Evolutionary conservation across 2,888 invertebrate genomes (phyloP), one percentile per base, ranked within the genome.

Genomic region (Chloroclysta siterata): DNA sequence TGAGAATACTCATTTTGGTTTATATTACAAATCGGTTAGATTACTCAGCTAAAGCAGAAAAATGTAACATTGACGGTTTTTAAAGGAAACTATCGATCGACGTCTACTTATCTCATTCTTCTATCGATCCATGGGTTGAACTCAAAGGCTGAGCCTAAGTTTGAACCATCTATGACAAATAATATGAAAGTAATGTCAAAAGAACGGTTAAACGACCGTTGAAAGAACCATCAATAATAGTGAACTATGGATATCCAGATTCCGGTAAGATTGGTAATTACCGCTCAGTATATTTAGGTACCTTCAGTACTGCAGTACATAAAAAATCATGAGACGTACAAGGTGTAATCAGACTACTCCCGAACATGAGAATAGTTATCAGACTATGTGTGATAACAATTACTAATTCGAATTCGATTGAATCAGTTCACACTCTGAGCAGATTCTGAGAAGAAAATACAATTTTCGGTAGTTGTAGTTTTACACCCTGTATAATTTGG

Each of bases 401-500:
- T n/a, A n/a, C n/a, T n/a, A n/a, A n/a, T n/a, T n/a, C n/a, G n/a
- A 33, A 8, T 33, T 8, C 8, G n/a, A n/a, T n/a, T 8, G 5
- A 33, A 33, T 33, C 33, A 33, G 5, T 33, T 33, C 33, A 33
- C 33, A 7, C 1, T 0, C 33, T 22, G 22, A 33, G 5, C 0
- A 33, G 8, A 11, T 13, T 5, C 47, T 13, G 22, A 22, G 22
- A 11, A n/a, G n/a, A 29, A 48, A n/a, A 5, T 2, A 33, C 11
- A 8, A 33, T 14, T 50, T 48, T 36, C 8, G 52, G 39, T 13
- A 11, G 44, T 10, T 22, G 14, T 39, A 14, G 28, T 39, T 39
- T 13, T 56, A 41, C 48, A 56, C 14, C 48, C 56, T 48, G 41
- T 56, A 60, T 59, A 46, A 39, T 58, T 50, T 42, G 54, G 29